Conservation (phyloP, 2,113 vertebrate genomes). For the Nothoprocta pentlandii region DNA sequence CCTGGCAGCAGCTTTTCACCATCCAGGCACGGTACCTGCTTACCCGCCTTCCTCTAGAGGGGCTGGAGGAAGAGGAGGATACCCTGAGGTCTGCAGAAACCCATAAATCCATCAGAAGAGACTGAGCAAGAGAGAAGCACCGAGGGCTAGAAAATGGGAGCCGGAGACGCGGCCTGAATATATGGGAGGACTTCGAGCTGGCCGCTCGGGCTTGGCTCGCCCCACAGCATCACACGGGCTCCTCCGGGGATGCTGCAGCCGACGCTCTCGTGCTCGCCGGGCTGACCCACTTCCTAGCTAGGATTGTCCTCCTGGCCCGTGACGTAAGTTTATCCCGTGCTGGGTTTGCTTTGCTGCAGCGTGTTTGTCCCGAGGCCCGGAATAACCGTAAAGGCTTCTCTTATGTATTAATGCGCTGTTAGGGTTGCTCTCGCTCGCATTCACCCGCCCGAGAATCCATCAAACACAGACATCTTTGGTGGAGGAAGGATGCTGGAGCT, state of each 20-base stretch:
- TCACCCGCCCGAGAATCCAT: not conserved
- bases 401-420: slow-evolving; percentile 36
- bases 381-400: slow-evolving; percentile 30
- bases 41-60: rapidly evolving
- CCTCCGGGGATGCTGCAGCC: not conserved
- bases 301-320: not conserved
- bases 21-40: not conserved
- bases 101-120: not conserved
- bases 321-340: slow-evolving; percentile 27
- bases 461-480: slow-evolving; percentile 19
- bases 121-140: not conserved
- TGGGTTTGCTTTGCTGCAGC: slow-evolving; percentile 48
- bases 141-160: not conserved
- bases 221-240: not conserved
- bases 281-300: slow-evolving; percentile 54
- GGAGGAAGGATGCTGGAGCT: slow-evolving; percentile 14
- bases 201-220: not conserved
- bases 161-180: not conserved
- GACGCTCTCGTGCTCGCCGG: not conserved
- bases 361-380: not conserved
- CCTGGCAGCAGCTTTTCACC: not conserved
- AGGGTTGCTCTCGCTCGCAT: not conserved
- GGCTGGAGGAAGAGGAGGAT: not conserved
- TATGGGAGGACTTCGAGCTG: too few species aligned
- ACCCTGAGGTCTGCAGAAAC: not conserved